Base-by-base conservation (phyloP, 2,113 vertebrate genomes). In the Oceanodroma tethys region DNA sequence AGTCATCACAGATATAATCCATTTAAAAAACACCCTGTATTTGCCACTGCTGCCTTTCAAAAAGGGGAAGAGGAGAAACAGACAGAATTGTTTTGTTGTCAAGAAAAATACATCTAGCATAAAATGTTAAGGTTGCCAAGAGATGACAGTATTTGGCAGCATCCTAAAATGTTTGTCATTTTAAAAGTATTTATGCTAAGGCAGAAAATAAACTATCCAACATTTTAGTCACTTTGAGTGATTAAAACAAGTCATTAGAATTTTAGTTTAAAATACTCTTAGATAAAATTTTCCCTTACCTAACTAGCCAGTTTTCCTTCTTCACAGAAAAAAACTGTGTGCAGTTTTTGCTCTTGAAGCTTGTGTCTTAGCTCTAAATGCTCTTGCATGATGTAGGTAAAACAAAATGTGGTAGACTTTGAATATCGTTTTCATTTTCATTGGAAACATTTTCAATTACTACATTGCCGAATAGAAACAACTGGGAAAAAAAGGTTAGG, bases 121-220 rank as follows among this genome's bases (percentile, higher is more conserved):
- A 95, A 98, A 96, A 98, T 92, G 86, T 94, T 96, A 97, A 97
- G 95, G 96, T 85, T 98, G 98, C 98, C 98, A 99, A 98, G 98
- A 97, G 97, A 98, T 99, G 98, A 99, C 98, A 99, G 98, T 97
- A 97, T 98, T 99, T 99, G 99, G 99, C 99, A 99, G 98, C 95
- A 91, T 97, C 97, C 97, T 97, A 98, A 98, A 98, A 98, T 99
- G 95, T 99, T 99, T 99, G 98, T 99, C 99, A 99, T 99, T 98
- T 98, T 98, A 97, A 99, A 99, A 99, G 98, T 99, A 99, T 99
- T 99, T 98, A 98, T 98, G 98, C 98, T 98, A 98, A 99, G 98
- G 98, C 95, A 98, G 97, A 99, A 99, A 99, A 99, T 98, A 98
- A 99, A 99, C 98, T 98, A 97, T 96, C 98, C 97, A 98, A 98